A percentile compares a stretch with the other conserved stretches of the same genome.
Evolutionary conservation across 2,797 vertebrate species (phyloP).

Genomic region (Parotocinclus haroldoi): DNA sequence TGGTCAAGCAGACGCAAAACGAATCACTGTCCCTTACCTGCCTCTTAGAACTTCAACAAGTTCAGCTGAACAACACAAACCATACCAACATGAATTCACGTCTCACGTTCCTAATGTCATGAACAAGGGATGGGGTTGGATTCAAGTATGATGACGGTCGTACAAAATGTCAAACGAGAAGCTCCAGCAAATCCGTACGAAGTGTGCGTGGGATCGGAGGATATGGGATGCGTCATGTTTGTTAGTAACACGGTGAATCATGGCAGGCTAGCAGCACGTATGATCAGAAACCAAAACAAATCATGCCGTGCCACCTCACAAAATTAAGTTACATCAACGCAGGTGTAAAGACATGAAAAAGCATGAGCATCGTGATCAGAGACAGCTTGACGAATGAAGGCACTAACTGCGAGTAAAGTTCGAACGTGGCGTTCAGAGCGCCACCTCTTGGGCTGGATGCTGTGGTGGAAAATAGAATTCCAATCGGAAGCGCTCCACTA

Average conservation of each 20-base stretch:
- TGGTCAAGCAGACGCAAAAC: too few relatives aligned
- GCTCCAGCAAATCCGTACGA: neutral
- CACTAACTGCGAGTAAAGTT: constrained; percentile 79
- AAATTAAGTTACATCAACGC: constrained; percentile 9
- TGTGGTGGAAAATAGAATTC: constrained; percentile 13
- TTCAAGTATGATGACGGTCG: neutral
- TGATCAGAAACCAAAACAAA: constrained; percentile 6
- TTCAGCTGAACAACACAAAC: constrained; percentile 37
- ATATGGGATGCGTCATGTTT: neutral
- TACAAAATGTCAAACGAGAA: neutral
- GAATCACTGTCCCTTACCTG: too few relatives aligned
- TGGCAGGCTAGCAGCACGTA: constrained; percentile 20
- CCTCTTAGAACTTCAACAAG: neutral
- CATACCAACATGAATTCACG: constrained; percentile 22
- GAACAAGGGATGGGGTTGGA: constrained; percentile 18
- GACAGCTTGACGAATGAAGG: constrained; percentile 70
- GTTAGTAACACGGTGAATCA: constrained; percentile 14
- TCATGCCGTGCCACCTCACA: constrained; percentile 2
- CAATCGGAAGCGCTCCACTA: too few relatives aligned
- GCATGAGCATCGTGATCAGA: constrained; percentile 39
- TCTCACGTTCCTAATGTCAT: neutral
- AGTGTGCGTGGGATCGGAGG: constrained; percentile 1
- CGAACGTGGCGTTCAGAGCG: constrained; percentile 59
- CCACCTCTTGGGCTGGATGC: constrained; percentile 67
- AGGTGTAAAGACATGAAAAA: constrained; percentile 2